A percentile compares a stretch with the other conserved stretches of the same genome.
Evolutionary conservation across 2,113 vertebrate genomes (phyloP).

Genomic region (Carassius auratus): DNA sequence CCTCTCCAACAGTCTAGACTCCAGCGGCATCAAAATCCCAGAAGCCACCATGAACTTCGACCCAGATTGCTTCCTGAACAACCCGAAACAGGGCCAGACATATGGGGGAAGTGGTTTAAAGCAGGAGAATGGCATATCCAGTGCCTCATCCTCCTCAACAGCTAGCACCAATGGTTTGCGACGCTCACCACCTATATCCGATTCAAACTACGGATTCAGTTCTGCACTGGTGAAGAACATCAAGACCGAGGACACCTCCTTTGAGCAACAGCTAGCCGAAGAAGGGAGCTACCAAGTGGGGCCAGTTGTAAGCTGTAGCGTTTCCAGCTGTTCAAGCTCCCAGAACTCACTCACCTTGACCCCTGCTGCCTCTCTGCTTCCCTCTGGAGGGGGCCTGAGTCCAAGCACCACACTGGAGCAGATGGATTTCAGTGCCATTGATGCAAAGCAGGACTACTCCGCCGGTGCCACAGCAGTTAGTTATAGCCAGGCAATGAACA

Average conservation of each 20-base stretch:
- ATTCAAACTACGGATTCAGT: conserved; percentile 85
- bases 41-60: conserved; percentile 98
- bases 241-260: conserved; percentile 98
- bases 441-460: conserved; percentile 94
- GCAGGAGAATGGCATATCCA: conserved; percentile 80
- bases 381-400: conserved; percentile 94
- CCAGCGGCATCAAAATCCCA: conserved; percentile 88
- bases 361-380: conserved; percentile 86
- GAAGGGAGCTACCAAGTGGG: conserved; percentile 83
- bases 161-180: conserved; percentile 80
- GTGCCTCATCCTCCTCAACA: conserved; percentile 67
- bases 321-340: conserved; percentile 77
- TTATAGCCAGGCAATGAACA: conserved; percentile 89
- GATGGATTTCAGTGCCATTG: conserved; percentile 99
- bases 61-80: conserved; percentile 99
- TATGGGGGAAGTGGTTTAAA: conserved; percentile 95
- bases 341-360: conserved; percentile 85
- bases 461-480: conserved; percentile 70
- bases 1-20: conserved; percentile 93
- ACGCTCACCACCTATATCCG: conserved; percentile 82
- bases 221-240: conserved; percentile 91
- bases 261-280: conserved; percentile 95
- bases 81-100: conserved; percentile 98
- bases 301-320: conserved; percentile 74
- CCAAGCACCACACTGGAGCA: conserved; percentile 98